phyloP scores from a whole-genome alignment of 2,888 invertebrate genomes.

The Himalopsyche anomala region DNA sequence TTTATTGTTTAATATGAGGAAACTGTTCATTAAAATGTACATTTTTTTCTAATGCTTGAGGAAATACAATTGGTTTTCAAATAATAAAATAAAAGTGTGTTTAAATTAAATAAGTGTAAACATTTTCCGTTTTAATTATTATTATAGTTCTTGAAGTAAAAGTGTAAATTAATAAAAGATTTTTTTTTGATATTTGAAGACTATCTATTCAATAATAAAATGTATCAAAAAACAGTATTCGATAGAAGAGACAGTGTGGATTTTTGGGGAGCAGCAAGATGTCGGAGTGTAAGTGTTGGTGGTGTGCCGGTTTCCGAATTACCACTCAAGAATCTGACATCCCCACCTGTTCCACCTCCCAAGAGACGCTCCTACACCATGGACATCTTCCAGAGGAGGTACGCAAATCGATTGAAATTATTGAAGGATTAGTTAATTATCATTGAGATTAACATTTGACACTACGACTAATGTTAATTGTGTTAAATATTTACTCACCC shows the following conservation, averaged over 20 bases:
- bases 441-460: not conserved
- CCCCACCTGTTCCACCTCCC: conserved; percentile 27
- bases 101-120: no score
- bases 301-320: conserved; percentile 41
- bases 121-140: no score
- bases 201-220: not conserved
- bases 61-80: no score
- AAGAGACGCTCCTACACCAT: conserved; percentile 61
- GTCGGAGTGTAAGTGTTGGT: conserved; percentile 65
- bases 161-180: no score
- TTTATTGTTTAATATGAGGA: no score
- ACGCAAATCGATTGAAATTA: not conserved
- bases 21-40: no score
- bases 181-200: no score
- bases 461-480: no score
- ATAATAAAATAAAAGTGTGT: no score
- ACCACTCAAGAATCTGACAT: not conserved
- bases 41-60: no score
- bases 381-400: conserved; percentile 64
- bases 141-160: no score
- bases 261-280: conserved; percentile 52
- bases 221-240: conserved; percentile 45
- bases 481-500: no score
- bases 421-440: not conserved
- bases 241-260: conserved; percentile 18